Base-by-base conservation (phyloP, 2,888 invertebrate genomes). In the Opisthograptis luteolata region DNA sequence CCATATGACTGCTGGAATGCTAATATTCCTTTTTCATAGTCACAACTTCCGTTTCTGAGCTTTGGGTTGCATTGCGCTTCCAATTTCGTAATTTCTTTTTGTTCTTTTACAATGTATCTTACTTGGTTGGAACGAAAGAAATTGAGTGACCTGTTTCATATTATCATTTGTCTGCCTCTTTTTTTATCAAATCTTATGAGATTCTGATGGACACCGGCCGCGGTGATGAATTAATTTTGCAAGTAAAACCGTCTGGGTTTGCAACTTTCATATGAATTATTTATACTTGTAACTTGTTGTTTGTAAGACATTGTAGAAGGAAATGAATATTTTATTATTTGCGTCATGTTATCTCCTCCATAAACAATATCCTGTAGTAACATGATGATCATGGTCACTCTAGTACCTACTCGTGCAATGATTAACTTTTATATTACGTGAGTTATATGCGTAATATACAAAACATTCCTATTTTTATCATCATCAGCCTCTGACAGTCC, bases 201-300 rank as follows among this genome's bases (percentile, higher is more conserved):
- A 39, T 35, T 52, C 39, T 39, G 34, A 35, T 42, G 37, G 36
- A 46, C 15, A 7, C 31, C 8, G 15, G 20, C 10, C 34, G 30
- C 35, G 28, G 42, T 35, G 45, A 50, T 40, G 31, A 17, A 46
- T 32, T 37, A 39, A 55, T 56, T 61, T 56, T 50, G 57, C 57
- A 62, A 62, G 51, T 55, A 44, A 53, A 49, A 59, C 59, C 53
- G 59, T 57, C 53, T 59, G 53, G 37, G 39, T 20, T 35, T 56
- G 55, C 52, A 54, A 49, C 44, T 50, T 42, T 42, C 12, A 30
- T 31, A 57, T 62, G 57, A 57, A 62, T 62, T 53, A 59, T 62
- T 55, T 41, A 61, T 43, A 27, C 25, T 32, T 30, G n/a, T n/a
- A n/a, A 42, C 37, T 45, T 49, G 41, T 49, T 36, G 42, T 17